phyloP scores from a whole-genome alignment of 1,140 invertebrate species.

The Mizuhopecten yessoensis region DNA sequence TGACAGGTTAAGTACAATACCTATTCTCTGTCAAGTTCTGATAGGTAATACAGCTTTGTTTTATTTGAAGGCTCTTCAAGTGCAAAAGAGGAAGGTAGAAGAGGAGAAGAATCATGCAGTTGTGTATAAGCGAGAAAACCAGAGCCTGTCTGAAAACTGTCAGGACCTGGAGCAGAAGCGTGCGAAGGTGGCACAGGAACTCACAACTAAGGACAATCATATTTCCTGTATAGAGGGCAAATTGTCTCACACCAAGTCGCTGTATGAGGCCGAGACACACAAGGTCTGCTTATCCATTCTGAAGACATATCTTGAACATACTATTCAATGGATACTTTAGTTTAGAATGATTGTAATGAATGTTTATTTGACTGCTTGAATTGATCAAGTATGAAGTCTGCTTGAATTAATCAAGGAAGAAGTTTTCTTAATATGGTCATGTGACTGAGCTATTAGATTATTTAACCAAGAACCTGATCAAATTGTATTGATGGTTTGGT shows the following conservation, averaged over 20 bases:
- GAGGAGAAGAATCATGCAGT: slow-evolving; percentile 71
- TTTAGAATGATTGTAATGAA: too few relatives aligned
- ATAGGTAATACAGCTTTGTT: too few relatives aligned
- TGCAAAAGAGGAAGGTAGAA: slow-evolving; percentile 76
- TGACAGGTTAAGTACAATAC: too few relatives aligned
- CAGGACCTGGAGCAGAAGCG: slow-evolving; percentile 73
- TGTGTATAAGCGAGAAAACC: slow-evolving; percentile 69
- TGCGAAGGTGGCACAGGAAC: slow-evolving; percentile 69
- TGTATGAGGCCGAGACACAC: slow-evolving; percentile 64
- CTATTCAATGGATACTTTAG: too few relatives aligned
- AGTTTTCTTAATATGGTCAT: too few relatives aligned
- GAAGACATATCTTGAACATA: neutral
- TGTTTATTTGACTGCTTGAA: too few relatives aligned
- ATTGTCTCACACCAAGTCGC: slow-evolving; percentile 67
- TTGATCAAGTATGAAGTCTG: too few relatives aligned
- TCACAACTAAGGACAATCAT: slow-evolving; percentile 73
- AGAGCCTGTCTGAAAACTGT: slow-evolving; percentile 72
- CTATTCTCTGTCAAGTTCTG: too few relatives aligned
- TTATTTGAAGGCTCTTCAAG: slow-evolving; percentile 67
- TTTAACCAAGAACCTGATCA: too few relatives aligned
- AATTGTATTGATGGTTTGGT: too few relatives aligned
- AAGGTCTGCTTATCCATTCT: slow-evolving; percentile 59
- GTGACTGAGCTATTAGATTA: too few relatives aligned
- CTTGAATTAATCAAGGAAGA: too few relatives aligned
- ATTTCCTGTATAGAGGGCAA: slow-evolving; percentile 69